phyloP scores from a whole-genome alignment of 1,140 invertebrate genomes.

The Eubasilissa regina region DNA sequence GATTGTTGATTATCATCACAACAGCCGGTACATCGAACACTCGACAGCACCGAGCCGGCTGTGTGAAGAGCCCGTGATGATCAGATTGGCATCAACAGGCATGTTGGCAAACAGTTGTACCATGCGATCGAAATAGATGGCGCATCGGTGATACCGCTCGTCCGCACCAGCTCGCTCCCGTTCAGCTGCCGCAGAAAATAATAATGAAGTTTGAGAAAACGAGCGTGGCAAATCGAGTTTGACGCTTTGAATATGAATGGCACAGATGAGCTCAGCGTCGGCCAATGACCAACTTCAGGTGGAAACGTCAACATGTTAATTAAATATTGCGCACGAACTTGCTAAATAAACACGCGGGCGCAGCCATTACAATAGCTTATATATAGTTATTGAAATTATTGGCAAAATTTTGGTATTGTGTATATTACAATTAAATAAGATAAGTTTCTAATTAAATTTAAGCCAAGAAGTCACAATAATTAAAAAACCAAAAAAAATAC shows the following conservation, averaged over 20 bases:
- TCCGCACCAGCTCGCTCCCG: background rate
- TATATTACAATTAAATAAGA: too few species aligned
- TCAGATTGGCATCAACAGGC: background rate
- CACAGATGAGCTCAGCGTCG: background rate
- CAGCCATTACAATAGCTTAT: too few species aligned
- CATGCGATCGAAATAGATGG: background rate
- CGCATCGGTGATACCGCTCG: background rate
- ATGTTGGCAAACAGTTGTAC: slow-evolving; percentile 15
- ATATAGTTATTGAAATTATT: too few species aligned
- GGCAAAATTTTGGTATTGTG: too few species aligned
- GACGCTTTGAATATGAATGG: slow-evolving; percentile 20
- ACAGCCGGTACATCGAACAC: background rate
- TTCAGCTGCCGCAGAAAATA: background rate
- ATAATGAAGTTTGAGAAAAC: background rate
- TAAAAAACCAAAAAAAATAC: too few species aligned
- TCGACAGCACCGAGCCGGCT: background rate
- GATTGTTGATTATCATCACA: background rate
- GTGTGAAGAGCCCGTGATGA: background rate
- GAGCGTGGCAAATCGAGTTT: slow-evolving; percentile 5
- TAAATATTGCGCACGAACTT: too few species aligned
- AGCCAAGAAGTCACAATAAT: too few species aligned
- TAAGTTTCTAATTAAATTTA: too few species aligned
- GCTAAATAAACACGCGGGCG: too few species aligned
- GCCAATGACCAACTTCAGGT: background rate
- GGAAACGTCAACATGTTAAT: background rate